These are phyloP conservation scores for Galago senegalensis DNA, from an alignment of 2,797 vertebrate species.

Conservation along the genomic window DNA sequence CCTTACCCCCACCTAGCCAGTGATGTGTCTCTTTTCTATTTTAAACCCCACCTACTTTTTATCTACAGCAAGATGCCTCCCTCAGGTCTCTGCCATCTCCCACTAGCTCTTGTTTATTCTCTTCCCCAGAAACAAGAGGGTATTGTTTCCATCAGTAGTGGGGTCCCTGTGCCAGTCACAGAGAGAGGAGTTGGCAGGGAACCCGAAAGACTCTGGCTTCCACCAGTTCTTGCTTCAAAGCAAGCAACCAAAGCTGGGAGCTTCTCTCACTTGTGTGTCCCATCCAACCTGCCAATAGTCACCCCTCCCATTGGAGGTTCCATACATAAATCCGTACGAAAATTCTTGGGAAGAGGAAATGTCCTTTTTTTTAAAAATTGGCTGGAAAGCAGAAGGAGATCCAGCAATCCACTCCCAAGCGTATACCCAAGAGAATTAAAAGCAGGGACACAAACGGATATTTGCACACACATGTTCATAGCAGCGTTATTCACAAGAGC, in stretches of 20 bases:
- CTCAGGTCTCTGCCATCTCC: neutral
- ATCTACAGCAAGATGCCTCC: neutral
- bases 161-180: neutral
- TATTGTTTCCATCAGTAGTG: accelerated
- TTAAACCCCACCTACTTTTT: neutral
- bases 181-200: neutral
- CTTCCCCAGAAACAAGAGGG: neutral
- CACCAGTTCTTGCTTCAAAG: neutral
- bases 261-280: neutral
- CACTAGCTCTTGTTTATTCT: neutral
- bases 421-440: neutral
- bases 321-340: neutral
- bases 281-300: no score
- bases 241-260: neutral
- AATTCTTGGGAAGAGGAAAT: neutral
- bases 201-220: neutral
- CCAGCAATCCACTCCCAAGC: neutral
- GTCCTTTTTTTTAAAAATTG: neutral
- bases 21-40: neutral
- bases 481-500: neutral
- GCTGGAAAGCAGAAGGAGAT: neutral
- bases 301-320: neutral
- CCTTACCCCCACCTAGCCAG: neutral
- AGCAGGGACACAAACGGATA: neutral
- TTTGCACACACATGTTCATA: neutral